Conservation (phyloP, 2,888 invertebrate genomes). For the Anorthoa munda region DNA sequence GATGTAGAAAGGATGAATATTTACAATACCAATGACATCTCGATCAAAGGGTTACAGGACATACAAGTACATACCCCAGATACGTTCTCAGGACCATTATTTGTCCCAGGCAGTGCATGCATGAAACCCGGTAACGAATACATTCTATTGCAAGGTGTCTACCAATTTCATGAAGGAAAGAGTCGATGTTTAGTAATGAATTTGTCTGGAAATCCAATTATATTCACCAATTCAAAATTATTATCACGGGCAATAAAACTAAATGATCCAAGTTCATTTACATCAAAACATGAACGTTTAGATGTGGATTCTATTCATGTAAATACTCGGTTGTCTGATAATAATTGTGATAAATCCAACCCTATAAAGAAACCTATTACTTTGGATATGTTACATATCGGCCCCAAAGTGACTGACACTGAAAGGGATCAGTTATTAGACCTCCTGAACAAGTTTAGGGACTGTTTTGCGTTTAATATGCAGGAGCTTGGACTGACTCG, state of each 20-base stretch:
- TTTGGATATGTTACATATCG: conserved; percentile 2
- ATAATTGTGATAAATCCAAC: not conserved
- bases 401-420: not conserved
- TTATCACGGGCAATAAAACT: not conserved
- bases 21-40: no score
- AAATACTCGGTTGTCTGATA: not conserved
- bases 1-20: no score
- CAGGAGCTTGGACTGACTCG: conserved; percentile 13
- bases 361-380: not conserved
- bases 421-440: not conserved
- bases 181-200: not conserved
- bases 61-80: no score
- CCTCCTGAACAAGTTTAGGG: conserved; percentile 11
- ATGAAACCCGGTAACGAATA: not conserved
- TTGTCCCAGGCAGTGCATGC: no score
- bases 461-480: conserved; percentile 20
- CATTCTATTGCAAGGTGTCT: not conserved
- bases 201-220: not conserved
- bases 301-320: not conserved
- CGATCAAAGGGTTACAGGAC: no score
- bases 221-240: not conserved
- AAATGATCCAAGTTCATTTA: not conserved
- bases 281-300: not conserved
- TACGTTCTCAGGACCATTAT: no score
- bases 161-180: not conserved